phyloP scores from a whole-genome alignment of 2,888 invertebrate genomes.

The Drepanosiphum platanoidis region DNA sequence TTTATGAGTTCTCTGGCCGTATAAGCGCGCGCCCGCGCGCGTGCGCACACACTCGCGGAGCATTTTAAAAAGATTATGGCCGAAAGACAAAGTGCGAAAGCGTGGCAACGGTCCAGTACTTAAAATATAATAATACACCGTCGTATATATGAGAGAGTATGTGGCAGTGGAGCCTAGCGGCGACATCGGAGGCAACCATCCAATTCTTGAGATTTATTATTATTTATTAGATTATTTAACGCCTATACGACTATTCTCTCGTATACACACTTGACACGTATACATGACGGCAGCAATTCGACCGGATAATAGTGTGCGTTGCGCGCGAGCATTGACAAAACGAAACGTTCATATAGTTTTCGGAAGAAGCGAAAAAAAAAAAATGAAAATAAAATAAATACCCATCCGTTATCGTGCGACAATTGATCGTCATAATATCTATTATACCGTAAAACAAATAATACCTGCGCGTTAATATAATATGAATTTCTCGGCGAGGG shows the following conservation, averaged over 20 bases:
- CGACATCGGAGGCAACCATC: slow-evolving; percentile 56
- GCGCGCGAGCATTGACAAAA: slow-evolving; percentile 7
- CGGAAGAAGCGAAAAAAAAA: background rate
- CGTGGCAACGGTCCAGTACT: slow-evolving; percentile 61
- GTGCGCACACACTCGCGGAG: background rate
- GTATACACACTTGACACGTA: background rate
- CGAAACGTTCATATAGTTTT: slow-evolving; percentile 7
- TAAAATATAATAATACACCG: slow-evolving; percentile 59
- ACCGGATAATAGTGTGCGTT: slow-evolving; percentile 49
- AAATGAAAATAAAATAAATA: no score
- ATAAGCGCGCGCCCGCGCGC: background rate
- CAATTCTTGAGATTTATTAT: slow-evolving; percentile 61
- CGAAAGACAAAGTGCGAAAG: slow-evolving; percentile 61
- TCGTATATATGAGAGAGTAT: slow-evolving; percentile 28
- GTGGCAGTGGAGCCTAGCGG: slow-evolving; percentile 42
- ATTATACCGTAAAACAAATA: background rate
- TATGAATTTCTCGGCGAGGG: background rate
- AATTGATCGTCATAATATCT: background rate
- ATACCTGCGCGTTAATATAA: no score
- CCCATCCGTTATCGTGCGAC: background rate
- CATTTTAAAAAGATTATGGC: slow-evolving; percentile 61
- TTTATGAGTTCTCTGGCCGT: background rate
- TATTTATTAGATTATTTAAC: slow-evolving; percentile 62
- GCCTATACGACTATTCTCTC: slow-evolving; percentile 48
- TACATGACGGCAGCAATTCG: slow-evolving; percentile 46